phyloP scores from a whole-genome alignment of 2,113 vertebrate genomes.

The Percopsis transmontana region DNA sequence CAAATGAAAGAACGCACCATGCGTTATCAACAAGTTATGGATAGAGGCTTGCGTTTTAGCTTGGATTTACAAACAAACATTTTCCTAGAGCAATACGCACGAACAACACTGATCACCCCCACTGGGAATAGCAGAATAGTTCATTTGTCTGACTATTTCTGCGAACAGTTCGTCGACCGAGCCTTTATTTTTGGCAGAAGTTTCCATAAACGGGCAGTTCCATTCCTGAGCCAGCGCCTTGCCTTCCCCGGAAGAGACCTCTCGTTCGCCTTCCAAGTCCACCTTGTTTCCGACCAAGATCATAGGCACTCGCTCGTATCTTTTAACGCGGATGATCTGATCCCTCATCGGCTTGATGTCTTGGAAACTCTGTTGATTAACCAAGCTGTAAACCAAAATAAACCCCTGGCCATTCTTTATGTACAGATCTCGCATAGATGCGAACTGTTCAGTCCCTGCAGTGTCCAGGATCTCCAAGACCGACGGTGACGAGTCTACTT shows the following conservation, averaged over 20 bases:
- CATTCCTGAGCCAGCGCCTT: slow-evolving; percentile 94
- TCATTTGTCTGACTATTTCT: slow-evolving; percentile 96
- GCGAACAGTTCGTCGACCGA: slow-evolving; percentile 95
- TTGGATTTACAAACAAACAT: neutral
- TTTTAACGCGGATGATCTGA: slow-evolving; percentile 95
- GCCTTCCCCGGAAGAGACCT: slow-evolving; percentile 91
- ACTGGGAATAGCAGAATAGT: slow-evolving; percentile 90
- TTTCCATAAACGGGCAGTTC: slow-evolving; percentile 96
- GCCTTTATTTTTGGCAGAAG: slow-evolving; percentile 95
- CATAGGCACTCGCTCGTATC: slow-evolving; percentile 94
- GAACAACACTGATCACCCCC: slow-evolving; percentile 87
- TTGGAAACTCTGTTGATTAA: slow-evolving; percentile 91
- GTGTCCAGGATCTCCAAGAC: slow-evolving; percentile 80
- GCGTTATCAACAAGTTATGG: slow-evolving; percentile 18
- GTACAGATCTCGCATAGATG: slow-evolving; percentile 92
- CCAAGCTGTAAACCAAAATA: slow-evolving; percentile 78
- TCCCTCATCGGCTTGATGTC: slow-evolving; percentile 96
- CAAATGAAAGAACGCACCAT: slow-evolving; percentile 1
- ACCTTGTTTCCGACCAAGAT: slow-evolving; percentile 85
- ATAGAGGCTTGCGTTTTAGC: slow-evolving; percentile 2
- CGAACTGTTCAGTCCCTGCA: slow-evolving; percentile 89
- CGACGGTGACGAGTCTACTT: slow-evolving; percentile 77
- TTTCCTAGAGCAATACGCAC: slow-evolving; percentile 66
- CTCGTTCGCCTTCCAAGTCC: slow-evolving; percentile 91
- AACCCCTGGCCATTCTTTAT: slow-evolving; percentile 79